Conservation (phyloP, 2,113 vertebrate genomes). For the Datnioides undecimradiatus region DNA sequence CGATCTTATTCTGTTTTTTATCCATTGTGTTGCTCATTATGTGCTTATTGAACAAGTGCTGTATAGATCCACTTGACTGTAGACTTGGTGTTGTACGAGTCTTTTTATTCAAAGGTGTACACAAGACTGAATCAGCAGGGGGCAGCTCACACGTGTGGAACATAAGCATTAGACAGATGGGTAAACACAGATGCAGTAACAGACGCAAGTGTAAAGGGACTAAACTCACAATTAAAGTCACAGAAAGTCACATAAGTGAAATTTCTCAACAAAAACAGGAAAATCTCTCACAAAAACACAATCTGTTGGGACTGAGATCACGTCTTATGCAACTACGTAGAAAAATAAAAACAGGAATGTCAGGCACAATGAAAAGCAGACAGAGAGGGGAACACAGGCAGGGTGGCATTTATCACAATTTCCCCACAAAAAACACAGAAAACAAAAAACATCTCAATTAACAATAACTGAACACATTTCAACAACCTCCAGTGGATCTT, state of each 20-base stretch:
- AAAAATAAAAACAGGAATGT: not conserved
- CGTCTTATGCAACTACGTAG: not conserved
- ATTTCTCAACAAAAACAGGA: not conserved
- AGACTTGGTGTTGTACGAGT: not conserved
- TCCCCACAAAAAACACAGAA: not conserved
- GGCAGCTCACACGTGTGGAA: not conserved
- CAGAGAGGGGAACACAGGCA: not conserved
- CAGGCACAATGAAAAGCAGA: not conserved
- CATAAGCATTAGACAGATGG: not conserved
- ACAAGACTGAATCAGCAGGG: slow-evolving; percentile 3
- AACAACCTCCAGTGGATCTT: not conserved
- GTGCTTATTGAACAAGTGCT: not conserved
- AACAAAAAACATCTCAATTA: not conserved
- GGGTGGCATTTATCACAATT: not conserved
- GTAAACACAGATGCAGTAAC: not conserved
- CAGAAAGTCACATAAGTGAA: too few species aligned
- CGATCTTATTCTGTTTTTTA: not conserved
- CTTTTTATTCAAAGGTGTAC: slow-evolving; percentile 43
- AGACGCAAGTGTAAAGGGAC: not conserved
- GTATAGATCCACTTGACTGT: not conserved
- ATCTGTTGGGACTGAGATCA: not conserved
- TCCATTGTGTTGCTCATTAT: not conserved
- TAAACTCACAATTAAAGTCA: too few species aligned
- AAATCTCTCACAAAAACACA: rapidly evolving
- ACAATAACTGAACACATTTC: not conserved